These are phyloP conservation scores for Entosphenus tridentatus DNA, from an alignment of 2,113 vertebrate species.

Conservation along the genomic window DNA sequence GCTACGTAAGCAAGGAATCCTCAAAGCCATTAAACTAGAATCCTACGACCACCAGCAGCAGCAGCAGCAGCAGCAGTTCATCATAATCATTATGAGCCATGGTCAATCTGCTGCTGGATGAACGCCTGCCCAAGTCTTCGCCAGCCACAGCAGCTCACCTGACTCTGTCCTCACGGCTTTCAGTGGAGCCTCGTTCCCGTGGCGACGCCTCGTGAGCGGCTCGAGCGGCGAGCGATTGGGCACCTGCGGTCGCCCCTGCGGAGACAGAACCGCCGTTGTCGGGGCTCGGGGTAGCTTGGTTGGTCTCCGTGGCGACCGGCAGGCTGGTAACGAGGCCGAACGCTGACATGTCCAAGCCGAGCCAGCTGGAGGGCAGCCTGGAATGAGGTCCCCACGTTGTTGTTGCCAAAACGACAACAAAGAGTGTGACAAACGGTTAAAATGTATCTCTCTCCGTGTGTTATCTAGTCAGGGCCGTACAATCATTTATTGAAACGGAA, in stretches of 20 bases:
- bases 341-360: constrained; percentile 52
- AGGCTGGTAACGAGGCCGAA: constrained; percentile 57
- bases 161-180: neutral
- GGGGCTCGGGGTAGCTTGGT: constrained; percentile 20
- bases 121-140: too few relatives aligned
- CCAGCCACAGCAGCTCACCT: neutral
- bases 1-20: too few relatives aligned
- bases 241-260: constrained; percentile 8
- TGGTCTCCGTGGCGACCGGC: constrained; percentile 31
- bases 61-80: too few relatives aligned
- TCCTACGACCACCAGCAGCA: too few relatives aligned
- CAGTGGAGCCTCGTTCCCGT: constrained; percentile 5
- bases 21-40: too few relatives aligned
- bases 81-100: too few relatives aligned
- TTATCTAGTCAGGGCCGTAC: neutral
- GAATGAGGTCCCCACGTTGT: neutral
- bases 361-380: constrained; percentile 71
- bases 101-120: too few relatives aligned
- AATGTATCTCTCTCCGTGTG: neutral
- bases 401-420: neutral
- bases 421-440: neutral
- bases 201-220: constrained; percentile 19
- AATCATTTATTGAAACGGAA: neutral
- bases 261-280: constrained; percentile 8
- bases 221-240: neutral